Evolutionary conservation across 2,113 vertebrate genomes (phyloP), one percentile per base, ranked within the genome.

Genomic region (Pelodiscus sinensis): DNA sequence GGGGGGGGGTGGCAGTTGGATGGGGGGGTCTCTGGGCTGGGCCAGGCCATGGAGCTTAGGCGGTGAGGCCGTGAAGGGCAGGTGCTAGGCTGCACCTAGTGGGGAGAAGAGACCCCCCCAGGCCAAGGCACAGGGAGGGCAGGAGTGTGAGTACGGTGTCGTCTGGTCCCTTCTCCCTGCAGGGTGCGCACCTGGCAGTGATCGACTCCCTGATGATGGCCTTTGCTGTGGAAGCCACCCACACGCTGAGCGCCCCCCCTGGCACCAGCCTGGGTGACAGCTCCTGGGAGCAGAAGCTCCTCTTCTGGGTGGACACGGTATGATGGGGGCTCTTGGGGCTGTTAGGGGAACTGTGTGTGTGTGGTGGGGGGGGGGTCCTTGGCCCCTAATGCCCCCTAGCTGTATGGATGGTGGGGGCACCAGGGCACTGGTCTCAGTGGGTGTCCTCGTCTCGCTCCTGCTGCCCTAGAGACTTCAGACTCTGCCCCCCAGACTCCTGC

Each of bases 301-400:
- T 99, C 62, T 94, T 97, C 85, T 99, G 99, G 99, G 98, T 99
- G 88, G 98, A 98, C 82, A 94, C 86, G 98, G 99, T 99, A 98
- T 95, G 97, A 84, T 51, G 79, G 19, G 21, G n/a, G 44, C 51
- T n/a, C 9, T 6, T 4, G 3, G 81, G 85, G 73, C 54, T n/a
- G 12, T 6, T 4, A 2, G 79, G 85, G 73, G n/a, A 22, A 11
- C 16, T 16, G 44, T 44, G 44, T 44, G 44, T 44, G 44, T 44
- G 44, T 44, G 44, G 4, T 4, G 4, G 54, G 25, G 12, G 19
- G 3, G 29, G 57, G 82, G 52, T 27, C n/a, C 68, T 29, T 52
- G 25, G 3, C 38, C 73, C 73, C 19, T 24, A 38, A 9, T 25
- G 31, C 18, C 18, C 65, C n/a, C 65, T 68, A 68, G 13, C 31